phyloP scores from a whole-genome alignment of 2,113 vertebrate genomes.

The Alligator sinensis region DNA sequence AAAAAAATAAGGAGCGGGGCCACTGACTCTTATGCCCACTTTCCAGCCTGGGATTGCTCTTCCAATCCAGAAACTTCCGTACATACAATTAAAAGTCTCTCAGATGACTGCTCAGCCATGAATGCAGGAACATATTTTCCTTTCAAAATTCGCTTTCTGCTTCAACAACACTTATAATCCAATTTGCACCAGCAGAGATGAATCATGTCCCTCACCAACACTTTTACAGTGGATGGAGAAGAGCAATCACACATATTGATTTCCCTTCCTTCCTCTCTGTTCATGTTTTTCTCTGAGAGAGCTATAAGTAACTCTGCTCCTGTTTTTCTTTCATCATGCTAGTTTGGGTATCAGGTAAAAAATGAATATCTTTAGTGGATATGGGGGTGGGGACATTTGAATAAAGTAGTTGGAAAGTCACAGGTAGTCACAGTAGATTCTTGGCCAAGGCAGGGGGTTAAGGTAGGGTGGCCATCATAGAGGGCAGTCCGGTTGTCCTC shows the following conservation, averaged over 20 bases:
- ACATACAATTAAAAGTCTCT: conserved; percentile 12
- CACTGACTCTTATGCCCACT: not conserved
- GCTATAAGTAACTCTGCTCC: not conserved
- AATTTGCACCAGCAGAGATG: conserved; percentile 58
- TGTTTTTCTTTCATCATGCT: not conserved
- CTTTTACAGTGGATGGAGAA: conserved; percentile 34
- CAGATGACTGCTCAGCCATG: conserved; percentile 8
- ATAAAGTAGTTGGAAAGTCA: not conserved
- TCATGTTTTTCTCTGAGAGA: not conserved
- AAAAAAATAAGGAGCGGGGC: accelerated
- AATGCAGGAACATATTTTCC: conserved; percentile 25
- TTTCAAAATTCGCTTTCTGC: conserved; percentile 63
- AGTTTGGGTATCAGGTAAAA: not conserved
- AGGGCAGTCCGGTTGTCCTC: no score
- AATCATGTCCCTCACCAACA: conserved; percentile 56
- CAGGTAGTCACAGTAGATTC: accelerated
- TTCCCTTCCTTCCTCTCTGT: conserved; percentile 36
- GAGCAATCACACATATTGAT: conserved; percentile 58
- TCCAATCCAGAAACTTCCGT: not conserved
- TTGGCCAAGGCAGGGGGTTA: not conserved
- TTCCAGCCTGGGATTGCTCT: not conserved
- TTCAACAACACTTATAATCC: conserved; percentile 58
- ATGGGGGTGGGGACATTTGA: not conserved
- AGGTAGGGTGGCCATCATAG: no score
- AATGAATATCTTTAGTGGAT: not conserved